These are phyloP conservation scores for Eupithecia subfuscata DNA, from an alignment of 2,888 invertebrate genomes.

Conservation along the genomic window DNA sequence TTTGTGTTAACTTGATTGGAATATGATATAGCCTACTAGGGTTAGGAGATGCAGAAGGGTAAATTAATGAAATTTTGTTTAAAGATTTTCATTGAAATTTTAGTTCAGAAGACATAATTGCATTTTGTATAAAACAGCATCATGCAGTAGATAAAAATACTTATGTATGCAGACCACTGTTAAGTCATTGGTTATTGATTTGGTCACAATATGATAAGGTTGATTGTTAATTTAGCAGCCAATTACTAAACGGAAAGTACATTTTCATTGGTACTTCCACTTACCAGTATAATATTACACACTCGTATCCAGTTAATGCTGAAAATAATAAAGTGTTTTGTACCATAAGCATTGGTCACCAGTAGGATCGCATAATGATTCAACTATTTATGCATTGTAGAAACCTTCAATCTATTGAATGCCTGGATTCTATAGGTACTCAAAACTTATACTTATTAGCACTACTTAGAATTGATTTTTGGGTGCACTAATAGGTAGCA, in stretches of 20 bases:
- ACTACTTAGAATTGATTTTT: neutral
- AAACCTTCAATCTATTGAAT: neutral
- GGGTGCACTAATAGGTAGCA: neutral
- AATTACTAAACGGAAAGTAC: slow-evolving; percentile 73
- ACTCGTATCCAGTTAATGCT: slow-evolving; percentile 81
- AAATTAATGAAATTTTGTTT: neutral
- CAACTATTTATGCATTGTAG: neutral
- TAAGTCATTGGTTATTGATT: slow-evolving; percentile 8
- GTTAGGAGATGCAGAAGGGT: slow-evolving; percentile 1
- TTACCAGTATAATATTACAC: slow-evolving; percentile 77
- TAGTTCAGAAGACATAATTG: neutral
- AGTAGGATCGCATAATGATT: neutral
- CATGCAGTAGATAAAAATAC: slow-evolving; percentile 25
- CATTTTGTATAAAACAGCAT: neutral
- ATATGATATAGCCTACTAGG: neutral
- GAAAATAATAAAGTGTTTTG: slow-evolving; percentile 82
- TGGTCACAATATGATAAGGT: slow-evolving; percentile 7
- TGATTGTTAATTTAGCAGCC: slow-evolving; percentile 57
- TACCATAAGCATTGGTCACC: slow-evolving; percentile 60
- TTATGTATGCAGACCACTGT: neutral
- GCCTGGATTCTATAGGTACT: neutral
- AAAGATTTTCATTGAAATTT: neutral
- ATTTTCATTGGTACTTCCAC: slow-evolving; percentile 71
- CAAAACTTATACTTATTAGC: neutral
- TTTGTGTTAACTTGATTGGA: neutral